phyloP scores from a whole-genome alignment of 2,888 invertebrate genomes.

The Imbricaverruca yamaguchii region DNA sequence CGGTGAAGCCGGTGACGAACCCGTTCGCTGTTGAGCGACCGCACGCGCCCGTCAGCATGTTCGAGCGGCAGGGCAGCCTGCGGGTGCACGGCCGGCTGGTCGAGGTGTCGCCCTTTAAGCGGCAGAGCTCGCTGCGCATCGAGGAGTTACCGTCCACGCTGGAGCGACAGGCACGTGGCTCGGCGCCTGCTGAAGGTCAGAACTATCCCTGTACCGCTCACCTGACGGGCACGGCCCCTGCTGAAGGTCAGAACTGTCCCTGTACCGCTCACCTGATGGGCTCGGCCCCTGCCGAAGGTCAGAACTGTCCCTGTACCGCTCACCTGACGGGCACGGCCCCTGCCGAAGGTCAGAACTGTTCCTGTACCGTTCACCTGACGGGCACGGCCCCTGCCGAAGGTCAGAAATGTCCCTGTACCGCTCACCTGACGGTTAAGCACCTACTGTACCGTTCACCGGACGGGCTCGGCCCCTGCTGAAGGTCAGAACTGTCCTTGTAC shows the following conservation, averaged over 20 bases:
- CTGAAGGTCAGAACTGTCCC: neutral
- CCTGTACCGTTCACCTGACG: too few species aligned
- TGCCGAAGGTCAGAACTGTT: too few species aligned
- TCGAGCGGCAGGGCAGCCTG: conserved; percentile 92
- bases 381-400: too few species aligned
- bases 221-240: neutral
- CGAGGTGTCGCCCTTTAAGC: conserved; percentile 75
- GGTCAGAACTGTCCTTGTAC: too few species aligned
- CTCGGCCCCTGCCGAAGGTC: neutral
- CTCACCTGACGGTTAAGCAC: too few species aligned
- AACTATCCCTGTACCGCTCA: neutral
- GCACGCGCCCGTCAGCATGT: conserved; percentile 86
- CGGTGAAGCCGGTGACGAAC: conserved; percentile 56
- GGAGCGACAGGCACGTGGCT: neutral
- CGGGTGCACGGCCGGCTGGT: conserved; percentile 49
- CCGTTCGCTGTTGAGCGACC: conserved; percentile 93
- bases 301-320: too few species aligned
- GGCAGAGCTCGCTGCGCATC: conserved; percentile 88
- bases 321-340: too few species aligned
- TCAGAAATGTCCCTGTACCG: too few species aligned
- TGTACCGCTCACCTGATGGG: too few species aligned
- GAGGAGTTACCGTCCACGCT: conserved; percentile 83
- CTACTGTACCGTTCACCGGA: too few species aligned
- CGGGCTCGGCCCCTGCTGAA: too few species aligned
- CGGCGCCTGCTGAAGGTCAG: neutral